phyloP scores from a whole-genome alignment of 2,888 invertebrate species.

The Campoplex capitator region DNA sequence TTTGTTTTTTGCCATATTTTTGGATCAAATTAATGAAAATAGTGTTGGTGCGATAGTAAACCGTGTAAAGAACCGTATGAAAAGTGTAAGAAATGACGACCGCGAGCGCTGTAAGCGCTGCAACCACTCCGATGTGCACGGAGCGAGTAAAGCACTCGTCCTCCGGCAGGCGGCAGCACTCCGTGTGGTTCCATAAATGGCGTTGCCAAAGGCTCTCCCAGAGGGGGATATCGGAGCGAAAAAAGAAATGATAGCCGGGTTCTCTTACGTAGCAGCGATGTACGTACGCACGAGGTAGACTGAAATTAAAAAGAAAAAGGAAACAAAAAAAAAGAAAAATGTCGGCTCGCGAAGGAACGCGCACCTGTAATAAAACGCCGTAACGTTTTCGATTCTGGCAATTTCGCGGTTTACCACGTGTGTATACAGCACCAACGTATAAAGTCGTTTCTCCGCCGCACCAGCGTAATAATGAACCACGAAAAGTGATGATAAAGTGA shows the following conservation, averaged over 20 bases:
- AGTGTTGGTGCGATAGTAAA: too few relatives aligned
- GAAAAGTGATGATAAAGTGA: constrained; percentile 70
- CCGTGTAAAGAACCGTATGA: too few relatives aligned
- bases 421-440: constrained; percentile 41
- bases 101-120: too few relatives aligned
- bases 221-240: constrained; percentile 6
- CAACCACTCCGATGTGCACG: too few relatives aligned
- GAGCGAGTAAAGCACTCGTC: not conserved
- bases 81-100: too few relatives aligned
- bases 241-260: constrained; percentile 29
- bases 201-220: constrained; percentile 19
- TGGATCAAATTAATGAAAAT: too few relatives aligned
- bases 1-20: too few relatives aligned
- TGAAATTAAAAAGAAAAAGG: constrained; percentile 18
- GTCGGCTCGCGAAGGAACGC: constrained; percentile 29
- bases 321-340: constrained; percentile 11
- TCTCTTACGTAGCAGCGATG: constrained; percentile 27
- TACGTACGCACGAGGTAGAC: not conserved
- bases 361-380: constrained; percentile 59
- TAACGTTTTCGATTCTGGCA: constrained; percentile 54
- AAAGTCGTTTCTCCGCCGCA: constrained; percentile 50
- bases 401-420: constrained; percentile 50
- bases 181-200: constrained; percentile 35
- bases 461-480: constrained; percentile 64
- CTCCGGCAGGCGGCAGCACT: constrained; percentile 43